Conservation (phyloP, 2,888 invertebrate genomes). For the Macrosiphum euphorbiae region DNA sequence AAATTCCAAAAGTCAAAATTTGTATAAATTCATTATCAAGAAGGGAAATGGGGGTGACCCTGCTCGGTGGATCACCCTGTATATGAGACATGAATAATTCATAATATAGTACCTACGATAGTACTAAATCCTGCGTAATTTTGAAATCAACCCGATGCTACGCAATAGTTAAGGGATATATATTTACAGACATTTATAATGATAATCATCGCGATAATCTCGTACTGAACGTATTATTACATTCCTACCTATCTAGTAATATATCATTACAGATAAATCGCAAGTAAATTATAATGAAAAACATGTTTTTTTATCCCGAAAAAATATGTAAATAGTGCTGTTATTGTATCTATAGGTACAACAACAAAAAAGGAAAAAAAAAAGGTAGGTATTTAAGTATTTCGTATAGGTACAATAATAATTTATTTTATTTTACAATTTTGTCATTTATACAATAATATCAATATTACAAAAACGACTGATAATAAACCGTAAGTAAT, state of each 20-base stretch:
- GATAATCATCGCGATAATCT: not conserved
- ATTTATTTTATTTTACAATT: fast-evolving
- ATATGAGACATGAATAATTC: not conserved
- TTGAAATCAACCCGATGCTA: not conserved
- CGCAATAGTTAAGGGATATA: not conserved
- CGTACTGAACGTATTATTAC: not conserved
- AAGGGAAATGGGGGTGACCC: not conserved
- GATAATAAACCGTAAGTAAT: not conserved
- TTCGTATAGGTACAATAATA: not conserved
- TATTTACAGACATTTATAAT: not conserved
- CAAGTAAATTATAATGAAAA: not conserved
- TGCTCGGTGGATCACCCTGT: not conserved
- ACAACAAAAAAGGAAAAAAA: no score
- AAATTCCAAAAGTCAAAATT: not conserved
- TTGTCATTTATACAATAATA: not conserved
- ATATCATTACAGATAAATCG: not conserved
- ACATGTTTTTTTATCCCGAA: not conserved
- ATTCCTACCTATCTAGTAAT: not conserved
- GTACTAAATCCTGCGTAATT: not conserved
- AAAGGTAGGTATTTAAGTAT: not conserved
- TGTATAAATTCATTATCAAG: not conserved
- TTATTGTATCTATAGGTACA: no score
- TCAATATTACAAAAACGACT: not conserved
- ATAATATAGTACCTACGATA: not conserved
- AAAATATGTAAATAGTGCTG: not conserved